Evolutionary conservation across 2,888 invertebrate genomes (phyloP).

Genomic region (Emesis furor): DNA sequence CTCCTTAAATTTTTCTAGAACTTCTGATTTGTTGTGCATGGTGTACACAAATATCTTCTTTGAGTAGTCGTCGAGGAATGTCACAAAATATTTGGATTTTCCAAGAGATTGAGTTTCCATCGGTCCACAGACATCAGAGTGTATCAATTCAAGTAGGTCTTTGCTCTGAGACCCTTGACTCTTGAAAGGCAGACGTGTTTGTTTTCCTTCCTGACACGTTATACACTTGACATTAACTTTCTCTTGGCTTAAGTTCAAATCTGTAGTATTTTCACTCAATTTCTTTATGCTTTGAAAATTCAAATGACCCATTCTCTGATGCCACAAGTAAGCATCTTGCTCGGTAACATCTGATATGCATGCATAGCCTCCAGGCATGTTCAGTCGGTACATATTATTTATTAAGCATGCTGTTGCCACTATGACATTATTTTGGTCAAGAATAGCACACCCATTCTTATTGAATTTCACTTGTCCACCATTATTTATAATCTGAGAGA

Average conservation of each 20-base stretch:
- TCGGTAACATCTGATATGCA: neutral
- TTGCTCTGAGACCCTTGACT: neutral
- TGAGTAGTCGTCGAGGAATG: neutral
- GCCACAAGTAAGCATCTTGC: neutral
- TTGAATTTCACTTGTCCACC: neutral
- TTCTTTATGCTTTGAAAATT: neutral
- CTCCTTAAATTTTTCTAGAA: neutral
- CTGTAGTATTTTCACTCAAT: neutral
- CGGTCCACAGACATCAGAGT: neutral
- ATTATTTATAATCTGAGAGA: neutral
- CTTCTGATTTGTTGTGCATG: neutral
- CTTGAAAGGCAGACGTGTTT: neutral
- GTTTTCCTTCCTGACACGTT: conserved; percentile 1
- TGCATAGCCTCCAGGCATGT: neutral
- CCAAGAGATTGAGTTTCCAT: neutral
- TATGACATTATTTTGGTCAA: neutral
- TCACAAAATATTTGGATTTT: neutral
- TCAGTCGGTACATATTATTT: neutral
- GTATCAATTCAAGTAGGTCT: neutral
- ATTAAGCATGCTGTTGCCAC: neutral
- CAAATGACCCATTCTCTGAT: neutral
- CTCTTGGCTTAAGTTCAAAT: neutral
- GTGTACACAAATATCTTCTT: neutral
- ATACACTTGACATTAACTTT: neutral
- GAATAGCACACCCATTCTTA: neutral